Evolutionary conservation across 2,888 invertebrate species (phyloP), one percentile per base, ranked within the genome.

Genomic region (Cephus sareptanus): DNA sequence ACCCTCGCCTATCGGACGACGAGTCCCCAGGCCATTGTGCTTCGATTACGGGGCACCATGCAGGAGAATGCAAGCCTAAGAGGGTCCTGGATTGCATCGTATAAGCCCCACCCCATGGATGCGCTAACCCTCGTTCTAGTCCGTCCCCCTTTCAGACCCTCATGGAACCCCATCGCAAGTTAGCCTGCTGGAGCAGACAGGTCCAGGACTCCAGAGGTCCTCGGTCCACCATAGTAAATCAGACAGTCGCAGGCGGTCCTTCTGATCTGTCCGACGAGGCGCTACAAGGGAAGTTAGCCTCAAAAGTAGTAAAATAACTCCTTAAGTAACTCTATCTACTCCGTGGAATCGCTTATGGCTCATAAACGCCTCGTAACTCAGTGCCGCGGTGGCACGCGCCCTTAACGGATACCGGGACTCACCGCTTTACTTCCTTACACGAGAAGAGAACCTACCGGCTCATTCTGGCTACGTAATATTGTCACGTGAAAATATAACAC

Each of bases 281-380:
- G 83, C 83, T 81, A 81, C 81, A 80, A 82, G 86, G 77, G 81
- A 81, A 82, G 82, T 80, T 80, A 81, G 78, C 78, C 80, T 74
- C 82, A 75, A 88, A 87, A 89, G 85, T 88, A 84, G 88, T 86
- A 88, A 87, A 88, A 88, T 87, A 89, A 88, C 86, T 89, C 80
- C 85, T 86, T 87, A 85, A 89, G 87, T 89, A 87, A 88, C 89
- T 89, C 87, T 89, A 87, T 90, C 90, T 89, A 85, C 84, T 85
- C 86, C 84, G 83, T 87, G 86, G 87, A 88, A 90, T 90, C 89
- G 89, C 90, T 90, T 88, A 90, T 90, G 89, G 89, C 88, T 90
- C 90, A 91, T 91, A 90, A 91, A 91, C 89, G 90, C 89, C 90
- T 91, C 90, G 89, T 91, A 90, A 90, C 87, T 91, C 89, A 89